These are phyloP conservation scores for Entomyzon cyanotis DNA, from an alignment of 2,113 vertebrate species.

Conservation along the genomic window DNA sequence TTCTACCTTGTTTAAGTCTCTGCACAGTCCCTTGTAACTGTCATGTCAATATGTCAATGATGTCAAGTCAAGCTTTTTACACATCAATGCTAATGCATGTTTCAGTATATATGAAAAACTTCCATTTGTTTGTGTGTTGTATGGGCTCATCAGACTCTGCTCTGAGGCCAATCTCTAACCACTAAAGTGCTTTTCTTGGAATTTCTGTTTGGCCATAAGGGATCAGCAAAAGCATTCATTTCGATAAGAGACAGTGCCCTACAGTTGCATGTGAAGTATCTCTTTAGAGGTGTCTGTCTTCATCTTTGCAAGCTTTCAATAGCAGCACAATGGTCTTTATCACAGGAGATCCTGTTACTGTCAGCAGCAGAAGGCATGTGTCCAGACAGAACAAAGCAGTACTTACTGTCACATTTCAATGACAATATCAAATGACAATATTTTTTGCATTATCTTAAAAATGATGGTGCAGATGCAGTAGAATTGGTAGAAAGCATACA, in stretches of 20 bases:
- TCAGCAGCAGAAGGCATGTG: slow-evolving; percentile 34
- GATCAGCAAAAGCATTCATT: neutral
- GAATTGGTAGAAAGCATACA: neutral
- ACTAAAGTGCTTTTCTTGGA: neutral
- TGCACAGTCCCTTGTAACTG: neutral
- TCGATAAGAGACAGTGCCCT: neutral
- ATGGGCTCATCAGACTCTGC: neutral
- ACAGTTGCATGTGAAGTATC: neutral
- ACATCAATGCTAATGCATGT: neutral
- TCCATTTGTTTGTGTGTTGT: neutral
- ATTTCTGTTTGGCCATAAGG: slow-evolving; percentile 14
- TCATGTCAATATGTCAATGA: neutral
- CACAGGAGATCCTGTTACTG: slow-evolving; percentile 54
- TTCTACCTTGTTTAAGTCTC: neutral
- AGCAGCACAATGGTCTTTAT: slow-evolving; percentile 57
- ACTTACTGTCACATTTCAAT: slow-evolving; percentile 30
- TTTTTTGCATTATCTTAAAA: slow-evolving; percentile 56
- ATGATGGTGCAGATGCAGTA: neutral
- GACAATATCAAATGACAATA: slow-evolving; percentile 11
- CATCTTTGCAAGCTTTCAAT: slow-evolving; percentile 47
- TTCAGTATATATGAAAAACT: neutral
- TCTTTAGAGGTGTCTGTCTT: slow-evolving; percentile 56
- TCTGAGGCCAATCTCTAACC: neutral
- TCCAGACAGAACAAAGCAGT: slow-evolving; percentile 49
- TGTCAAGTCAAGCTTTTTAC: neutral